Evolutionary conservation across 1,140 invertebrate species (phyloP).

Genomic region (Odontomachus brunneus): DNA sequence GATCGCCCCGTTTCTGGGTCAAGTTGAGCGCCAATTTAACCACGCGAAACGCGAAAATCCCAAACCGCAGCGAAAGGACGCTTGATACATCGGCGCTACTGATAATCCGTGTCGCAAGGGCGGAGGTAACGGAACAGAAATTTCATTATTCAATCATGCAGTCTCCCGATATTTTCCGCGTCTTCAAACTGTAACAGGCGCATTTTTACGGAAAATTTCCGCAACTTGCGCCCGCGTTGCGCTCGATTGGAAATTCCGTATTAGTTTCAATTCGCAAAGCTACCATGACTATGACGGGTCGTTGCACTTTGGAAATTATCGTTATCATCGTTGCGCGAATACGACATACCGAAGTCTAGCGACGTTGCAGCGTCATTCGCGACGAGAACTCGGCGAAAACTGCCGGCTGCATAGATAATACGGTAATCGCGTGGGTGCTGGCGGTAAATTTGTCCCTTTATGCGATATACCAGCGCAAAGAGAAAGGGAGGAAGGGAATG

Average conservation of each 20-base stretch:
- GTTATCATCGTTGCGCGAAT: slow-evolving; percentile 22
- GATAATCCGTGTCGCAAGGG: not conserved
- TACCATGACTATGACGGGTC: not conserved
- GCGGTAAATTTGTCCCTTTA: slow-evolving; percentile 28
- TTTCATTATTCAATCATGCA: too few species aligned
- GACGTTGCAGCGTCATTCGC: not conserved
- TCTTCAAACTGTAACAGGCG: not conserved
- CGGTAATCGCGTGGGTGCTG: slow-evolving; percentile 21
- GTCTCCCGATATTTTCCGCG: not conserved
- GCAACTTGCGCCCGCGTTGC: not conserved
- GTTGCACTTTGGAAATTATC: slow-evolving; percentile 44
- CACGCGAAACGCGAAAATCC: not conserved
- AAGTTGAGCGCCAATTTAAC: slow-evolving; percentile 28
- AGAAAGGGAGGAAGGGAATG: slow-evolving; percentile 24
- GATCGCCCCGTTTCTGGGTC: slow-evolving; percentile 36
- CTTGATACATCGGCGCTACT: not conserved
- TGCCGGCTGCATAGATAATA: slow-evolving; percentile 41
- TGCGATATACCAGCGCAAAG: slow-evolving; percentile 8
- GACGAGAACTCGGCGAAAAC: slow-evolving; percentile 33
- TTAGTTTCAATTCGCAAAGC: slow-evolving; percentile 16
- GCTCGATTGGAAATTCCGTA: slow-evolving; percentile 8
- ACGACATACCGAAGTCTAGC: slow-evolving; percentile 7
- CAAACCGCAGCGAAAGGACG: not conserved
- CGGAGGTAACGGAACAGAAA: not conserved
- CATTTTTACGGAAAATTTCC: not conserved